Evolutionary conservation across 1,140 invertebrate genomes (phyloP).

Genomic region (Episyrphus balteatus): DNA sequence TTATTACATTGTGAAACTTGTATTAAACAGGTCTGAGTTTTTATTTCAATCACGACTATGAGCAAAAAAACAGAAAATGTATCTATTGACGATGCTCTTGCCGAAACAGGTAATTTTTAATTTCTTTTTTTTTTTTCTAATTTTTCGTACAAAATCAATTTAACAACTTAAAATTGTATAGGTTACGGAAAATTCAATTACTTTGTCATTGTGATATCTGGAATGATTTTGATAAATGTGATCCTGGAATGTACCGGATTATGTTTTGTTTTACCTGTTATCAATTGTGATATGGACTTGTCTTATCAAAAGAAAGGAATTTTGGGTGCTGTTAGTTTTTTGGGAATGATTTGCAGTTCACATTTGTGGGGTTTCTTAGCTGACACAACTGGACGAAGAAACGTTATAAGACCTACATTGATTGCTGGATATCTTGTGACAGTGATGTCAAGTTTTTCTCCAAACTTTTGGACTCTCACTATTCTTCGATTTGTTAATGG

Average conservation of each 20-base stretch:
- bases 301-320: constrained; percentile 47
- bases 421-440: constrained; percentile 51
- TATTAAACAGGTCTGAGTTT: no score
- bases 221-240: constrained; percentile 43
- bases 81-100: no score
- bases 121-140: no score
- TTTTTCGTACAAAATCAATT: no score
- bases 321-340: constrained; percentile 48
- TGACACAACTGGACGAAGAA: constrained; percentile 56
- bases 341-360: constrained; percentile 46
- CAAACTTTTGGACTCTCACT: constrained; percentile 50
- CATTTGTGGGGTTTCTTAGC: constrained; percentile 65
- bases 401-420: constrained; percentile 54
- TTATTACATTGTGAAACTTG: no score
- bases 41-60: no score
- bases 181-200: constrained; percentile 53
- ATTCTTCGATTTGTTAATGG: constrained; percentile 57
- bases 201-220: constrained; percentile 42
- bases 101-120: no score
- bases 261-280: constrained; percentile 52
- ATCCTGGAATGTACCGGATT: constrained; percentile 50
- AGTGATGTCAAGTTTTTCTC: constrained; percentile 51
- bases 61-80: no score
- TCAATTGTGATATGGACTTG: constrained; percentile 53
- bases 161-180: constrained; percentile 17